A percentile compares a stretch with the other conserved stretches of the same genome.
Conservation (phyloP, 2,113 vertebrate genomes). For the Anthoscopus minutus region DNA sequence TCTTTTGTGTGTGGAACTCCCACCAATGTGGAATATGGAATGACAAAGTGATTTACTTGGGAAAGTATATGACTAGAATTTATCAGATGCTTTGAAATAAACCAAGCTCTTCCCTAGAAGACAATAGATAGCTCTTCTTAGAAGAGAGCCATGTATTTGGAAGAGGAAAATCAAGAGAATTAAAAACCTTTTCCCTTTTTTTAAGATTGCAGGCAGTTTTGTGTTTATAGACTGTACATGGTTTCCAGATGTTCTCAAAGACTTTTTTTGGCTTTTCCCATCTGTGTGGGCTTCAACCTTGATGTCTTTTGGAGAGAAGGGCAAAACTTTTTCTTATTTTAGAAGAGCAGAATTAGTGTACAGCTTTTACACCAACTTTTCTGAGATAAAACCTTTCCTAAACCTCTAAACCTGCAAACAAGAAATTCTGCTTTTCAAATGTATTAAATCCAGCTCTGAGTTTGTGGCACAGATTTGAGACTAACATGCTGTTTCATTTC, state of each 20-base stretch:
- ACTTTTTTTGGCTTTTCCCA: background rate
- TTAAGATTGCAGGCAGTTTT: background rate
- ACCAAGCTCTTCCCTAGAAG: background rate
- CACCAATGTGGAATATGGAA: background rate
- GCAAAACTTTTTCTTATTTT: background rate
- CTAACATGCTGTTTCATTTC: conserved; percentile 51
- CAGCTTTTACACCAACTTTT: background rate
- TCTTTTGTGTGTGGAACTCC: background rate
- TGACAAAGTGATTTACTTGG: background rate
- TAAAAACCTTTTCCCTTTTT: background rate
- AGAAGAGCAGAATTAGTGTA: background rate
- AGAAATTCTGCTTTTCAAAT: background rate
- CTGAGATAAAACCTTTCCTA: background rate
- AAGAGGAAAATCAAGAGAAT: background rate
- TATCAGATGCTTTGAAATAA: background rate
- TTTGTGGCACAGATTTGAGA: conserved; percentile 34
- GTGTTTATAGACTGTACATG: background rate
- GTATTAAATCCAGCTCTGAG: background rate
- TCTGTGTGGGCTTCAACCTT: background rate
- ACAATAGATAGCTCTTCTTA: too few species aligned
- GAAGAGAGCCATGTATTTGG: background rate
- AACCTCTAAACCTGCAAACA: background rate
- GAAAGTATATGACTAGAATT: background rate
- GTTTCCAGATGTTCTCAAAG: background rate
- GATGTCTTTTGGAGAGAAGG: background rate